Evolutionary conservation across 2,888 invertebrate species (phyloP).

Genomic region (Cryptus viduatorius): DNA sequence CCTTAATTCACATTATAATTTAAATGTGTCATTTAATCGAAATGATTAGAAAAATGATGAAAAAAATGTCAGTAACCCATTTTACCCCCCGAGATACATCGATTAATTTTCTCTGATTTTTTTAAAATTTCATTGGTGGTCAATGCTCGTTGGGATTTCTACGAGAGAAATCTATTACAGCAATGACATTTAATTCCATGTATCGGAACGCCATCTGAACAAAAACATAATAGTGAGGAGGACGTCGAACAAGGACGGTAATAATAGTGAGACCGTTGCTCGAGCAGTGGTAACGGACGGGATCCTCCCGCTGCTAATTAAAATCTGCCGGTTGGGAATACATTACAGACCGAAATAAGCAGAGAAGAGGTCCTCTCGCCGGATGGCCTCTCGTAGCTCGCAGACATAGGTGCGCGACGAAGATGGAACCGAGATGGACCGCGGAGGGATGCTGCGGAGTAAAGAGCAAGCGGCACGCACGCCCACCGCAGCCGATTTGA

Average conservation of each 20-base stretch:
- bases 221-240: slow-evolving; percentile 31
- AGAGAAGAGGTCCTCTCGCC: neutral
- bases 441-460: slow-evolving; percentile 50
- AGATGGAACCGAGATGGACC: slow-evolving; percentile 21
- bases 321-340: slow-evolving; percentile 80
- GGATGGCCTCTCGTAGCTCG: neutral
- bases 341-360: slow-evolving; percentile 70
- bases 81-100: no score
- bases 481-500: slow-evolving; percentile 83
- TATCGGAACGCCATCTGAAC: neutral
- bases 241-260: slow-evolving; percentile 69
- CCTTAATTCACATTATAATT: no score
- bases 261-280: slow-evolving; percentile 75
- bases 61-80: no score
- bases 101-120: no score
- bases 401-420: slow-evolving; percentile 61
- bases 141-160: no score
- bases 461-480: slow-evolving; percentile 75
- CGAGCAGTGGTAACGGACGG: slow-evolving; percentile 74
- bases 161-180: neutral
- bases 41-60: no score
- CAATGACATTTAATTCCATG: slow-evolving; percentile 3
- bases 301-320: slow-evolving; percentile 82
- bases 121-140: no score
- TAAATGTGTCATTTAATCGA: no score